Evolutionary conservation across 2,888 invertebrate species (phyloP).

Genomic region (Cacoxenus indagator): DNA sequence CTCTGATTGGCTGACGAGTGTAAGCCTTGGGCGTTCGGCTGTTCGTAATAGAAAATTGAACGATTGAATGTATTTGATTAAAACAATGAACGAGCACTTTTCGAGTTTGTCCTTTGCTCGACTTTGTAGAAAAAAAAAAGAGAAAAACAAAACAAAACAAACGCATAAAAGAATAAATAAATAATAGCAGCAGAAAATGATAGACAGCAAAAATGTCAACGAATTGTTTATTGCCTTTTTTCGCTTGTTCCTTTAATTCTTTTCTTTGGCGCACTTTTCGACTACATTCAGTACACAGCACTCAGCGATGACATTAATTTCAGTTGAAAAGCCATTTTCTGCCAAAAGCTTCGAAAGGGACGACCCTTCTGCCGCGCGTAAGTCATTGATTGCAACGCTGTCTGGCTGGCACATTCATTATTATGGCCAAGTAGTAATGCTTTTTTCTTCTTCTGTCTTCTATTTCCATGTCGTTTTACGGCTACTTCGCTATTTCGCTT

Average conservation of each 20-base stretch:
- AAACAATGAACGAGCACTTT: not conserved
- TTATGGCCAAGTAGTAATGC: slow-evolving; percentile 26
- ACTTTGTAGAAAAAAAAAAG: slow-evolving; percentile 6
- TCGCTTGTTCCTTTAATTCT: not conserved
- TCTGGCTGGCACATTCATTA: slow-evolving; percentile 9
- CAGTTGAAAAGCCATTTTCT: slow-evolving; percentile 15
- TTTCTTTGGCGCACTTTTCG: not conserved
- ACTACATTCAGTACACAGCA: not conserved
- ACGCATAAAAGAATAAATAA: not conserved
- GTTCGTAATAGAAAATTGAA: too few species aligned
- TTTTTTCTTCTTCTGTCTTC: slow-evolving; percentile 6
- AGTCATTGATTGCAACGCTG: not conserved
- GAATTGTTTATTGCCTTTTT: not conserved
- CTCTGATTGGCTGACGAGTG: too few species aligned
- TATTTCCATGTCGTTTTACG: not conserved
- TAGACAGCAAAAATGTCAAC: not conserved
- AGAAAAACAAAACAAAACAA: not conserved
- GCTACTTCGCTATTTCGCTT: not conserved
- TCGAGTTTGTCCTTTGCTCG: slow-evolving; percentile 9
- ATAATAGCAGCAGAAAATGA: not conserved
- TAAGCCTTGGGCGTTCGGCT: not conserved
- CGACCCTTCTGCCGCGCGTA: not conserved
- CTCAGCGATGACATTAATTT: slow-evolving; percentile 8
- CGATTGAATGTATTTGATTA: not conserved
- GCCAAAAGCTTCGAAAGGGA: slow-evolving; percentile 4